Conservation (phyloP, 2,797 vertebrate species). For the Chanos chanos region DNA sequence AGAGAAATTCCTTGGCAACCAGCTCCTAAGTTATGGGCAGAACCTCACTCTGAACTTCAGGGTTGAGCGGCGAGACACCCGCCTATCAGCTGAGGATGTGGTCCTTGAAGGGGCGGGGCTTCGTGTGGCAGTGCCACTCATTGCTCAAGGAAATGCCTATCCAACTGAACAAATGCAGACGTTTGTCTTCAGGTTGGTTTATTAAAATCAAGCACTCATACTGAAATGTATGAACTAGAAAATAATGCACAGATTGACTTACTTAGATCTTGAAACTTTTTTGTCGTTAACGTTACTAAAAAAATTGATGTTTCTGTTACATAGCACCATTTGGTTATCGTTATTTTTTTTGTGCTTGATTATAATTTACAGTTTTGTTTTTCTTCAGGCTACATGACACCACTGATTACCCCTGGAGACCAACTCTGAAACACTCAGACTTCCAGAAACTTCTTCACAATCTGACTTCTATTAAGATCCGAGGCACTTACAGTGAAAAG, state of each 20-base stretch:
- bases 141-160: slow-evolving; percentile 94
- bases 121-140: slow-evolving; percentile 87
- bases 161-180: slow-evolving; percentile 80
- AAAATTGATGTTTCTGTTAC: not conserved
- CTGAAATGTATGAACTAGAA: not conserved
- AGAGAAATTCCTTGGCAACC: slow-evolving; percentile 91
- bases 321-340: no score
- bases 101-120: slow-evolving; percentile 86
- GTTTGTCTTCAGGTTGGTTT: slow-evolving; percentile 84
- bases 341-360: not conserved
- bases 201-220: not conserved
- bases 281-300: not conserved
- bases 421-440: slow-evolving; percentile 77
- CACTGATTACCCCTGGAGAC: slow-evolving; percentile 90
- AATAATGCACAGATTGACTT: no score
- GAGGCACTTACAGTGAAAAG: slow-evolving; percentile 91
- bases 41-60: slow-evolving; percentile 90
- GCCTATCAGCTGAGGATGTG: slow-evolving; percentile 92
- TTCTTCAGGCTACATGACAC: slow-evolving; percentile 84
- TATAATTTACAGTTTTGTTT: not conserved
- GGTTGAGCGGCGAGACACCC: slow-evolving; percentile 83
- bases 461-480: slow-evolving; percentile 90
- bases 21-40: slow-evolving; percentile 90
- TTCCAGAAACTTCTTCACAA: slow-evolving; percentile 96
- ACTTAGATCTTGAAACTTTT: not conserved